phyloP scores from a whole-genome alignment of 2,797 vertebrate genomes.

The Hylomyscus alleni region DNA sequence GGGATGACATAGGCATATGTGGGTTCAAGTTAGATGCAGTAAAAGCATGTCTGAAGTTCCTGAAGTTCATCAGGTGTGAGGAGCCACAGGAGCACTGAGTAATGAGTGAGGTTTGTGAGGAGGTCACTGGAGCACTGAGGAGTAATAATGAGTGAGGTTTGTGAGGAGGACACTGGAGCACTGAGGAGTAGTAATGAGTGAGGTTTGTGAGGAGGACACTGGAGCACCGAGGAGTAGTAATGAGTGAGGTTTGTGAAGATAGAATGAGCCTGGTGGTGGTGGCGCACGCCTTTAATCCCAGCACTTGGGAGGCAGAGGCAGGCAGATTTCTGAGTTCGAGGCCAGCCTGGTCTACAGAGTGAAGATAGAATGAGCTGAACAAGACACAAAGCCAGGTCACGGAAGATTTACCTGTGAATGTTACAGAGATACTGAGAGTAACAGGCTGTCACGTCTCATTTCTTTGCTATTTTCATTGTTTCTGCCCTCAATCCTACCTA shows the following conservation, averaged over 20 bases:
- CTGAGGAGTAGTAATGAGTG: background rate
- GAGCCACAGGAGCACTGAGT: background rate
- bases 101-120: too few relatives aligned
- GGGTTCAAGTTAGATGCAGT: background rate
- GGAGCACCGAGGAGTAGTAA: background rate
- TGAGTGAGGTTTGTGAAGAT: background rate
- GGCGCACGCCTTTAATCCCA: too few relatives aligned
- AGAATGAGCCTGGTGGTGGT: too few relatives aligned
- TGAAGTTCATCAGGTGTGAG: conserved; percentile 10
- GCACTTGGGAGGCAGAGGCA: too few relatives aligned
- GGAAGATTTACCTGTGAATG: background rate
- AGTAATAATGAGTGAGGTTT: too few relatives aligned
- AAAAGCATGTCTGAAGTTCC: background rate
- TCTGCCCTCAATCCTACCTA: background rate
- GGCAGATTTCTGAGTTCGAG: too few relatives aligned
- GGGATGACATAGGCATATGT: background rate
- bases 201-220: too few relatives aligned
- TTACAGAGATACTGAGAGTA: background rate
- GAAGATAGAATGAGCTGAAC: conserved; percentile 33
- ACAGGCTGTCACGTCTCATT: background rate
- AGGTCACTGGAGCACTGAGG: background rate
- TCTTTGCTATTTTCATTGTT: background rate
- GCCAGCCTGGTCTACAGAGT: too few relatives aligned
- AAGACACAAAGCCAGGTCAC: background rate
- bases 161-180: background rate